Conservation (phyloP, 2,797 vertebrate genomes). For the Gymnopithys bicolor region DNA sequence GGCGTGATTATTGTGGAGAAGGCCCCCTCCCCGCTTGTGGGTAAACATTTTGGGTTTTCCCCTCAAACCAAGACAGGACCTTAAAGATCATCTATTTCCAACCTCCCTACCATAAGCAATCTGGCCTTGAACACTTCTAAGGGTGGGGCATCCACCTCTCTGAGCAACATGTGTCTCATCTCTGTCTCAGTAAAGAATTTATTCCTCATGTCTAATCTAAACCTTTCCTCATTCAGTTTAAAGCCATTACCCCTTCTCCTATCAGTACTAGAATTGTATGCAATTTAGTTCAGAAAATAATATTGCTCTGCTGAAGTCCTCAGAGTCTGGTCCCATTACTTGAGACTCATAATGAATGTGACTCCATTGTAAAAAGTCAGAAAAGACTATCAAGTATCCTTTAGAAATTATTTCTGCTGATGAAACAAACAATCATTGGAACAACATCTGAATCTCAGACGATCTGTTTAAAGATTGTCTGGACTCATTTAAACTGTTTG, state of each 20-base stretch:
- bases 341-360: background rate
- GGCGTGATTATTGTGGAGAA: too few species aligned
- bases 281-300: background rate
- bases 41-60: too few species aligned
- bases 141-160: background rate
- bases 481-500: background rate
- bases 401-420: background rate
- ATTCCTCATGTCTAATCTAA: background rate
- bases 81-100: background rate
- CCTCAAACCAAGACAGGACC: background rate
- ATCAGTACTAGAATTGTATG: background rate
- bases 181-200: background rate
- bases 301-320: background rate
- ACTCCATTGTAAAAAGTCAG: background rate
- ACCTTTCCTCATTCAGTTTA: background rate
- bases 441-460: background rate
- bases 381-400: background rate
- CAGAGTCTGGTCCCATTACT: background rate
- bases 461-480: background rate
- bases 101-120: background rate
- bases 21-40: too few species aligned
- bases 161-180: background rate
- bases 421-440: background rate
- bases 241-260: background rate
- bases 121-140: background rate